Base-by-base conservation (phyloP, 2,888 invertebrate genomes). In the Tiliacea aurago region DNA sequence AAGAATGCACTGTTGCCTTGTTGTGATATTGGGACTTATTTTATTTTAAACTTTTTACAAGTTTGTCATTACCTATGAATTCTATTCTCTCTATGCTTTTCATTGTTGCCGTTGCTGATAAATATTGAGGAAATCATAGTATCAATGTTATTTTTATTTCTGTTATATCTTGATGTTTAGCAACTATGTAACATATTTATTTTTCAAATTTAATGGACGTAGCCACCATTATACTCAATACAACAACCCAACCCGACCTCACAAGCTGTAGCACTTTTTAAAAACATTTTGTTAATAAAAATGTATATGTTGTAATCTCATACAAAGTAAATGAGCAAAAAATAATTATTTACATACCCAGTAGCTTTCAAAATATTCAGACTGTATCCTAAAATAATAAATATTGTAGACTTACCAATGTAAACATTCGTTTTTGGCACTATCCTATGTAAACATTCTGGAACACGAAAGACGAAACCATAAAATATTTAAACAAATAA, bases 341-440 rank as follows among this genome's bases (percentile, higher is more conserved):
- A 78, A 68, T 49, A 10, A 64, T 47, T 72, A 64, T 74, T 76
- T 65, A 59, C 51, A 59, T 37, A 71, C 33, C 65, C 84, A 69
- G 83, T 75, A 82, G 83, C 72, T 82, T 85, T 73, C 28, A 80
- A 72, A 73, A 85, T 67, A 75, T 69, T 28, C 65, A 58, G 55
- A 70, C 28, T 64, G 53, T 43, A 73, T 78, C 86, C 86, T 85
- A 84, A 83, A 86, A 80, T 76, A 84, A 84, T 76, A 84, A 84
- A 83, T 72, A 77, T 69, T 77, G 69, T 80, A 78, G 73, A 66
- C 62, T 56, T 58, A 63, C 70, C 51, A 58, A 68, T 15, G 61
- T 74, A 74, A 84, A 86, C 76, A 84, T 73, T 67, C 9, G 37
- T 71, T 78, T 85, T 85, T 80, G 86, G 73, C 84, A 81, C 75